These are phyloP conservation scores for Scaptomyza montana DNA, from an alignment of 1,140 invertebrate species.

Conservation along the genomic window DNA sequence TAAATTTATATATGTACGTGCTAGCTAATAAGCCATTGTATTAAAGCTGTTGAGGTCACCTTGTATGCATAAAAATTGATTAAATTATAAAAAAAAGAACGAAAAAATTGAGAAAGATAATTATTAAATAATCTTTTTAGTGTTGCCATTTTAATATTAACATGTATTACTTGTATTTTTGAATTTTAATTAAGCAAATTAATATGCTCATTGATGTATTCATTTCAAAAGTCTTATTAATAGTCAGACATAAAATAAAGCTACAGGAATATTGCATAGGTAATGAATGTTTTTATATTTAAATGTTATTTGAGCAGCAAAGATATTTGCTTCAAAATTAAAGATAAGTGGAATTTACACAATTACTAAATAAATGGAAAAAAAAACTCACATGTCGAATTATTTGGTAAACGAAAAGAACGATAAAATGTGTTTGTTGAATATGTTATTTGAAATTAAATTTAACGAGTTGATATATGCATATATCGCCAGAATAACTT, in stretches of 20 bases:
- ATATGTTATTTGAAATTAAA: too few relatives aligned
- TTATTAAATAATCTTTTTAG: conserved; percentile 19
- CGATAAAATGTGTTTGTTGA: too few relatives aligned
- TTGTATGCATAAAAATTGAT: not conserved
- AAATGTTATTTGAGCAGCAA: conserved; percentile 23
- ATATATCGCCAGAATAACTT: not conserved
- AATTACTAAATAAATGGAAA: conserved; percentile 21
- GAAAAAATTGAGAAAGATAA: not conserved
- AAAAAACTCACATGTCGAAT: not conserved
- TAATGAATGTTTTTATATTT: conserved; percentile 17
- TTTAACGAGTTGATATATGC: not conserved
- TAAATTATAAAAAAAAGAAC: conserved; percentile 3
- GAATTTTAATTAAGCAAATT: conserved; percentile 34
- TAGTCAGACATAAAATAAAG: conserved; percentile 14
- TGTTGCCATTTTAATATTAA: conserved; percentile 43
- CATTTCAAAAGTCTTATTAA: conserved; percentile 25
- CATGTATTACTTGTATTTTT: conserved; percentile 45
- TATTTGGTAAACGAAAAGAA: not conserved
- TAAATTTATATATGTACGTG: not conserved
- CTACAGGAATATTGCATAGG: conserved; percentile 35
- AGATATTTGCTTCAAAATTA: conserved; percentile 9
- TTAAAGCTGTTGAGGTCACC: conserved; percentile 1
- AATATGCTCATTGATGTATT: conserved; percentile 36
- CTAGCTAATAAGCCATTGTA: not conserved
- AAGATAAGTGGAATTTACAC: conserved; percentile 20